phyloP scores from a whole-genome alignment of 2,797 vertebrate species.

The Crocidura indochinensis region DNA sequence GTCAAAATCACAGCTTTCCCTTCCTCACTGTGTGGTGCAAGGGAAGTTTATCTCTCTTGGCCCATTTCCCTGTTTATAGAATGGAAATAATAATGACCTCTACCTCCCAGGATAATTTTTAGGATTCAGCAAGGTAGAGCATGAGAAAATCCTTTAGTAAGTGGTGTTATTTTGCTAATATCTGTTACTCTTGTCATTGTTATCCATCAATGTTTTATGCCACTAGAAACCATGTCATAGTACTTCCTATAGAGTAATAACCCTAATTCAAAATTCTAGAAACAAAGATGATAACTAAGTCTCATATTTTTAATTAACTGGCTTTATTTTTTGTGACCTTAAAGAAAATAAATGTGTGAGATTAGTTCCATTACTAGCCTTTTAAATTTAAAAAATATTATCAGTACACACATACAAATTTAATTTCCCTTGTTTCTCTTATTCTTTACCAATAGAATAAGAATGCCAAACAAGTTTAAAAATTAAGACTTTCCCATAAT shows the following conservation, averaged over 20 bases:
- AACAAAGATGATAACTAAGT: constrained; percentile 8
- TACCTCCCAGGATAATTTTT: constrained; percentile 52
- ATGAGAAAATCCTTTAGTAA: constrained; percentile 29
- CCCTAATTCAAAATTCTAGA: not conserved
- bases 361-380: not conserved
- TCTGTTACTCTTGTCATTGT: constrained; percentile 54
- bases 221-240: constrained; percentile 52
- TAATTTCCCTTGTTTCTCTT: not conserved
- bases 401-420: not conserved
- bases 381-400: constrained; percentile 45
- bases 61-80: constrained; percentile 73
- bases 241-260: constrained; percentile 52
- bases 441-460: constrained; percentile 45
- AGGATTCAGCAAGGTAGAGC: constrained; percentile 61
- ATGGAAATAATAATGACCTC: constrained; percentile 73
- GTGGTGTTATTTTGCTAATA: not conserved
- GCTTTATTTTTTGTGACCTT: constrained; percentile 26
- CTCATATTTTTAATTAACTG: constrained; percentile 62
- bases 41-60: constrained; percentile 71
- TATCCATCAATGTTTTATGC: constrained; percentile 18
- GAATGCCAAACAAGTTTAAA: not conserved
- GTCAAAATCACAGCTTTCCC: constrained; percentile 75
- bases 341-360: not conserved
- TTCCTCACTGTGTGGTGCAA: constrained; percentile 64
- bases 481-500: not conserved